Evolutionary conservation across 1,140 invertebrate genomes (phyloP).

Genomic region (Cephus cinctus): DNA sequence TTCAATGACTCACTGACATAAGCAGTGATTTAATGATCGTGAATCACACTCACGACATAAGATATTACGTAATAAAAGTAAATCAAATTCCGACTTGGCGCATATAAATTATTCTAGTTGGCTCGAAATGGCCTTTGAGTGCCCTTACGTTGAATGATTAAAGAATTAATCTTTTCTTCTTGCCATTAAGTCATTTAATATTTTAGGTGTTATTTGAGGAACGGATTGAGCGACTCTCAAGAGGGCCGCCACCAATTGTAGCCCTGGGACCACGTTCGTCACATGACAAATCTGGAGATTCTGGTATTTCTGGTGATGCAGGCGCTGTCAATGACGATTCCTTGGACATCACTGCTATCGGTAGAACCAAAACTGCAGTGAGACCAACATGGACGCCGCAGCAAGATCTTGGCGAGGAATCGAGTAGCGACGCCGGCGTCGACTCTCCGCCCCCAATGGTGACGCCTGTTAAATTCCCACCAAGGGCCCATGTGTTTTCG

Average conservation of each 20-base stretch:
- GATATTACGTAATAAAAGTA: too few species aligned
- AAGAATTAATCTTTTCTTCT: background rate
- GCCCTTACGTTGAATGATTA: slow-evolving; percentile 27
- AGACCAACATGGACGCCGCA: slow-evolving; percentile 74
- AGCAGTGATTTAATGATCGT: too few species aligned
- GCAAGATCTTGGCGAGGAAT: slow-evolving; percentile 70
- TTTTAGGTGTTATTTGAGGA: slow-evolving; percentile 55
- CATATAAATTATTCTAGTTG: too few species aligned
- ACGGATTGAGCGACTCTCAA: slow-evolving; percentile 55
- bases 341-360: slow-evolving; percentile 33
- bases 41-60: slow-evolving; percentile 8
- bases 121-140: too few species aligned
- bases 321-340: slow-evolving; percentile 54
- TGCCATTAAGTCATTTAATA: background rate
- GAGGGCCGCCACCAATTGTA: slow-evolving; percentile 55
- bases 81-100: too few species aligned
- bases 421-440: slow-evolving; percentile 67
- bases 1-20: background rate
- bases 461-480: slow-evolving; percentile 61
- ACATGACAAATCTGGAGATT: slow-evolving; percentile 74
- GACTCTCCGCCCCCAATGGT: slow-evolving; percentile 39
- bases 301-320: slow-evolving; percentile 75
- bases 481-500: slow-evolving; percentile 69
- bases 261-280: slow-evolving; percentile 44
- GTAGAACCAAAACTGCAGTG: slow-evolving; percentile 27